phyloP scores from a whole-genome alignment of 2,888 invertebrate genomes.

The Aphelenchoides bicaudatus region DNA sequence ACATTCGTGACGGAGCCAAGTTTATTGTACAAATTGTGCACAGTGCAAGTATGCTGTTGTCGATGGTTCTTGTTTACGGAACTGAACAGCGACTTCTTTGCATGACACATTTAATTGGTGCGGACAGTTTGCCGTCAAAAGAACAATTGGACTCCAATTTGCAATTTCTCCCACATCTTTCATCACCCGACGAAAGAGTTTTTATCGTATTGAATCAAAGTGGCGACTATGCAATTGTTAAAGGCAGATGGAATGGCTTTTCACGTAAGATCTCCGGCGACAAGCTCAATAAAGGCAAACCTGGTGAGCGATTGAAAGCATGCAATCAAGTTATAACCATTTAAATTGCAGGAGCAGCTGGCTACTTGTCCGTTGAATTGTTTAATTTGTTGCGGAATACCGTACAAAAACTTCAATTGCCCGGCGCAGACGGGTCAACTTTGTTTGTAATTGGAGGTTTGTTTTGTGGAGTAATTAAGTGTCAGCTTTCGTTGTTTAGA shows the following conservation, averaged over 20 bases:
- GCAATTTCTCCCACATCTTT: constrained; percentile 62
- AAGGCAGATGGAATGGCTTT: constrained; percentile 63
- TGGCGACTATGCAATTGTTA: constrained; percentile 64
- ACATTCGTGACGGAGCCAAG: constrained; percentile 61
- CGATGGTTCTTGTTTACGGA: constrained; percentile 63
- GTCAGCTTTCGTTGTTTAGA: constrained; percentile 39
- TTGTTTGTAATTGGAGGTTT: constrained; percentile 58
- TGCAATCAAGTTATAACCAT: constrained; percentile 23
- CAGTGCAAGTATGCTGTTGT: constrained; percentile 63
- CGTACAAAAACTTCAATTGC: constrained; percentile 60
- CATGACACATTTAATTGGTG: constrained; percentile 64
- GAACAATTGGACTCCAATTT: constrained; percentile 56
- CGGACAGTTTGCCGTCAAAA: constrained; percentile 63
- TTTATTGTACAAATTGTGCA: constrained; percentile 64
- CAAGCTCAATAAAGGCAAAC: constrained; percentile 29
- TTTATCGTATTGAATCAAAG: constrained; percentile 63
- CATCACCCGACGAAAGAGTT: constrained; percentile 62
- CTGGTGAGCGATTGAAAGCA: no score
- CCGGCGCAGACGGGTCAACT: constrained; percentile 54
- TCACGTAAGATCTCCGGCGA: constrained; percentile 31
- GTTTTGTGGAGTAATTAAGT: neutral
- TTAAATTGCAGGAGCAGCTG: constrained; percentile 50
- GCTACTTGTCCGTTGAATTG: constrained; percentile 54
- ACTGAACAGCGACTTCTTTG: constrained; percentile 56
- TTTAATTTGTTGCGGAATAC: constrained; percentile 60